A percentile compares a stretch with the other conserved stretches of the same genome.
Conservation (phyloP, 2,888 invertebrate genomes). For the Tholera decimalis region DNA sequence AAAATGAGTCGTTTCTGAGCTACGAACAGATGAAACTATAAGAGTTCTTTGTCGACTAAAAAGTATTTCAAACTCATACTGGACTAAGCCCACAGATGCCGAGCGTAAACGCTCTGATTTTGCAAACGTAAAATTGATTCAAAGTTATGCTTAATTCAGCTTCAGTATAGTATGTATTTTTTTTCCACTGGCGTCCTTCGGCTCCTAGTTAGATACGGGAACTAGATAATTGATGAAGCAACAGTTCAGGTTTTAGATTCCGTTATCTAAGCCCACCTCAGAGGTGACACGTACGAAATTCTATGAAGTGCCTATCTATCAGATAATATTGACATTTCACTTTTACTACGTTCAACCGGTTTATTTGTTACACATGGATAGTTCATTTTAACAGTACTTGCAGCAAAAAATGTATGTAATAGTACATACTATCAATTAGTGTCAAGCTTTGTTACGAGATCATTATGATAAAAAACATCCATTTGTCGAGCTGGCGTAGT, state of each 20-base stretch:
- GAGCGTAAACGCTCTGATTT: not conserved
- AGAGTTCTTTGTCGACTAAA: no score
- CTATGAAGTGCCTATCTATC: constrained; percentile 5
- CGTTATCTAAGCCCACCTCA: constrained; percentile 5
- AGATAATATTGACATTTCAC: constrained; percentile 15
- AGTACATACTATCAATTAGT: constrained; percentile 1
- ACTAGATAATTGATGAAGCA: constrained; percentile 22
- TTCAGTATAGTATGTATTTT: not conserved
- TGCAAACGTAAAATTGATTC: no score
- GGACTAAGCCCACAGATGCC: no score
- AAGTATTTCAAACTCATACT: no score
- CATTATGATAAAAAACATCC: no score
- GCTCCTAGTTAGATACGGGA: constrained; percentile 21
- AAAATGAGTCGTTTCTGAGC: no score
- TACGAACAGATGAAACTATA: no score
- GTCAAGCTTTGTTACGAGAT: no score
- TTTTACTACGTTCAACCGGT: no score
- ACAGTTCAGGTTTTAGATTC: constrained; percentile 8
- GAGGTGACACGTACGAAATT: constrained; percentile 19
- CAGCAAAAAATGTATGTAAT: not conserved
- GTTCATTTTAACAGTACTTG: no score
- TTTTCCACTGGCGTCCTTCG: constrained; percentile 1
- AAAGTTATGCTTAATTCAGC: not conserved
- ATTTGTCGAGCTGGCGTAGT: no score
- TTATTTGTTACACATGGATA: no score